phyloP scores from a whole-genome alignment of 1,140 invertebrate species.

The Drosophila sucinea region DNA sequence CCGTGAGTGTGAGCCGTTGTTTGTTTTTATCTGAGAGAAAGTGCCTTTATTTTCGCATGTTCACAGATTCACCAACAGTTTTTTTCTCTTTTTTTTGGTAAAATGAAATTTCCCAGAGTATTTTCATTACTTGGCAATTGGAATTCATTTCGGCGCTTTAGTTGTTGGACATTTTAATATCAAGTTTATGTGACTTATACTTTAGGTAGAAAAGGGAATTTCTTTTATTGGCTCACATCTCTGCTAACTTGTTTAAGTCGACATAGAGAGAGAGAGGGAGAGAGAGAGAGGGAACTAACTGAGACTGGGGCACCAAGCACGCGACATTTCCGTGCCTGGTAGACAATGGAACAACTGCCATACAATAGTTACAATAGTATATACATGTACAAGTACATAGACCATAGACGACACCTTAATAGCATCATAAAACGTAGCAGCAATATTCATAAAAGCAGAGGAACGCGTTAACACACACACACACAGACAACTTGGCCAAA shows the following conservation, averaged over 20 bases:
- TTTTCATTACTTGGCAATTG: conserved; percentile 32
- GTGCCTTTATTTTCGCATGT: conserved; percentile 35
- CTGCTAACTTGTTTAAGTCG: conserved; percentile 8
- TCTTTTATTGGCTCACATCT: conserved; percentile 11
- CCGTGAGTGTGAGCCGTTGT: conserved; percentile 31
- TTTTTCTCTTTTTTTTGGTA: conserved; percentile 17
- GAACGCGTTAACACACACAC: conserved; percentile 30
- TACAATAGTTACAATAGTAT: conserved; percentile 45
- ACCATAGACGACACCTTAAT: conserved; percentile 56
- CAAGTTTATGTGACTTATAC: background rate
- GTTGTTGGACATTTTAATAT: conserved; percentile 27
- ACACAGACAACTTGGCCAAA: conserved; percentile 22
- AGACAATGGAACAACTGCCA: conserved; percentile 56
- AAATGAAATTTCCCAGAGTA: conserved; percentile 50
- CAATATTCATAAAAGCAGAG: conserved; percentile 50
- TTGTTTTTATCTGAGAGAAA: conserved; percentile 39
- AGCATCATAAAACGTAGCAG: conserved; percentile 65
- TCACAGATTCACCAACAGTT: background rate
- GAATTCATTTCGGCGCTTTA: conserved; percentile 21
- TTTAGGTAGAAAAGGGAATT: background rate
- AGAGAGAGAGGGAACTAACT: background rate
- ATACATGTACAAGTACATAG: background rate
- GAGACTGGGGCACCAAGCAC: conserved; percentile 29
- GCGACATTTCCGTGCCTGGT: conserved; percentile 50
- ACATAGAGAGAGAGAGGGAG: background rate